Evolutionary conservation across 1,140 invertebrate species (phyloP).

Genomic region (Cotesia typhae): DNA sequence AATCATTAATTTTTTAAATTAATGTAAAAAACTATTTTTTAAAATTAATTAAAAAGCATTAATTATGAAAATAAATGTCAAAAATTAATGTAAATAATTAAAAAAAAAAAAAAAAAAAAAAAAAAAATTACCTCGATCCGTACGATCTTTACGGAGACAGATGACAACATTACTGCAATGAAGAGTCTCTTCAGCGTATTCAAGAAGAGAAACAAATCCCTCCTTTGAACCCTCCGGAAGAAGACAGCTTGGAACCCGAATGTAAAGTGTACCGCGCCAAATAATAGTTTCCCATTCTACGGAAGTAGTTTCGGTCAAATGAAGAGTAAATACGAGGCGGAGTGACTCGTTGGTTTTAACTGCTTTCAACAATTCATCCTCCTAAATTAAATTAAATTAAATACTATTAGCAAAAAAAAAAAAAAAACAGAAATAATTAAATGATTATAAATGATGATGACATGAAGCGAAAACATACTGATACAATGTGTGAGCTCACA

Average conservation of each 20-base stretch:
- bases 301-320: conserved; percentile 78
- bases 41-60: too few species aligned
- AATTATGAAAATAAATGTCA: neutral
- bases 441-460: neutral
- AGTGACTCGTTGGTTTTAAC: conserved; percentile 71
- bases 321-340: conserved; percentile 79
- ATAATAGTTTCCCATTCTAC: conserved; percentile 86
- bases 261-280: conserved; percentile 81
- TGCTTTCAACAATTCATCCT: conserved; percentile 70
- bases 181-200: conserved; percentile 94
- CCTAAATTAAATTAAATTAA: conserved; percentile 50
- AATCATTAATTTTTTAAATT: too few species aligned
- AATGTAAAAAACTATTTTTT: too few species aligned
- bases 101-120: neutral
- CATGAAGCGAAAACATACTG: conserved; percentile 51
- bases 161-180: conserved; percentile 83
- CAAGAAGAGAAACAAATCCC: conserved; percentile 89
- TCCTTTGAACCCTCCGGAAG: conserved; percentile 91
- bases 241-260: conserved; percentile 85
- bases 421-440: neutral
- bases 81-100: neutral
- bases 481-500: conserved; percentile 70
- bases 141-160: conserved; percentile 84
- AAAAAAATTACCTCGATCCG: conserved; percentile 74
- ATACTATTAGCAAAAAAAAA: neutral